Evolutionary conservation across 1,140 invertebrate species (phyloP).

Genomic region (Papilio polytes): DNA sequence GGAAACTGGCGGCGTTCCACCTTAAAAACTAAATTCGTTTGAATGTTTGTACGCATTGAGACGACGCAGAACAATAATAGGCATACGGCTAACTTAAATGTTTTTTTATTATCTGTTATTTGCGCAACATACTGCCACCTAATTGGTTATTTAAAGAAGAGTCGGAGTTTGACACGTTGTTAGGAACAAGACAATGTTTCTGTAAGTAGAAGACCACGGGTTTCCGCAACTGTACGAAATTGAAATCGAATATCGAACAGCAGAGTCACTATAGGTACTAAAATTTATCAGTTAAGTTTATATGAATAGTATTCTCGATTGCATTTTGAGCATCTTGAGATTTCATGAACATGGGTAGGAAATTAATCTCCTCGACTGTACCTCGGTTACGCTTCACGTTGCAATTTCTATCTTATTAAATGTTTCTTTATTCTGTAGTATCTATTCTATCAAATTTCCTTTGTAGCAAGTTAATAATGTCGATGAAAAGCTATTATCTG

Average conservation of each 20-base stretch:
- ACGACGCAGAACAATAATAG: too few species aligned
- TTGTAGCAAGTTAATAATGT: constrained; percentile 51
- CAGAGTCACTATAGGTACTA: not conserved
- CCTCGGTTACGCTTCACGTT: not conserved
- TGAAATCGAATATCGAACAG: not conserved
- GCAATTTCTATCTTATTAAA: constrained; percentile 23
- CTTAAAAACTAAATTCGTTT: too few species aligned
- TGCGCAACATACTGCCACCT: too few species aligned
- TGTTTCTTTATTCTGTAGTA: constrained; percentile 7
- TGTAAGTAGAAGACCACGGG: too few species aligned
- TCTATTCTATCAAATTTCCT: constrained; percentile 37
- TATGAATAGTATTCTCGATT: not conserved
- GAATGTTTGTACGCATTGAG: too few species aligned
- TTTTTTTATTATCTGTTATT: too few species aligned
- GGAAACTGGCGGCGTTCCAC: not conserved
- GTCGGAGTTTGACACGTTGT: too few species aligned
- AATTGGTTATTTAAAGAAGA: too few species aligned
- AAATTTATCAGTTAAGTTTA: not conserved
- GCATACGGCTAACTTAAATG: too few species aligned
- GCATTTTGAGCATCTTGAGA: not conserved
- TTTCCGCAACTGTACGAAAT: not conserved
- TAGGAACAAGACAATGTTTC: too few species aligned
- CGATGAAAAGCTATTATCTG: constrained; percentile 57
- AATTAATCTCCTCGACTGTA: not conserved
- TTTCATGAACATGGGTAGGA: not conserved